phyloP scores from a whole-genome alignment of 2,888 invertebrate species.

The Mythimna vitellina region DNA sequence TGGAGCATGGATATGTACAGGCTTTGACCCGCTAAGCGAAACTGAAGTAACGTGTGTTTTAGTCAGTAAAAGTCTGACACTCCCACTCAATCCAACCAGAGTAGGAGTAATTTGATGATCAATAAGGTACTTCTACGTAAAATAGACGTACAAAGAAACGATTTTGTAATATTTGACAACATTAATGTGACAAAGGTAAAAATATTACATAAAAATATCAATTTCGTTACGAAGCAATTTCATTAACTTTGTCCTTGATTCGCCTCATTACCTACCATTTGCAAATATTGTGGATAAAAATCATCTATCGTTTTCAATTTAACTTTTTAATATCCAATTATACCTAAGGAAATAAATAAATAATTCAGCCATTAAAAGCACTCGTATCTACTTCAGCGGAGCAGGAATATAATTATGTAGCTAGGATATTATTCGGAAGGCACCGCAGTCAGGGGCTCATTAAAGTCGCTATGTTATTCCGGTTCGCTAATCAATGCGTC shows the following conservation, averaged over 20 bases:
- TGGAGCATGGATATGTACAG: no score
- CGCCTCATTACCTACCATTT: neutral
- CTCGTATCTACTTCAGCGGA: slow-evolving; percentile 3
- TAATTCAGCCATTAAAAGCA: neutral
- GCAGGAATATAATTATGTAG: neutral
- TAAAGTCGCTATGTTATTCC: slow-evolving; percentile 12
- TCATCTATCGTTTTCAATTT: slow-evolving; percentile 5
- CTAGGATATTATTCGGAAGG: slow-evolving; percentile 1
- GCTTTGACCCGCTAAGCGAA: no score
- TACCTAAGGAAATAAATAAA: slow-evolving; percentile 5
- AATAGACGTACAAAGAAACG: no score
- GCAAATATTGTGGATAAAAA: neutral
- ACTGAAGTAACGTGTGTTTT: no score
- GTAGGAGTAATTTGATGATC: no score
- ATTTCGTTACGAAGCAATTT: neutral
- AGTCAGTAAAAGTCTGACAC: no score
- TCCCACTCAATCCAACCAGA: no score
- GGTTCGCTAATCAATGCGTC: slow-evolving; percentile 13
- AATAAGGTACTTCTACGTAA: no score
- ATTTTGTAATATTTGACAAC: no score
- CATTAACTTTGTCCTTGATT: neutral
- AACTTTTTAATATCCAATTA: slow-evolving; percentile 18
- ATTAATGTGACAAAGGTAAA: no score
- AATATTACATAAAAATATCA: no score
- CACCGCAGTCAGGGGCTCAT: slow-evolving; percentile 5